Conservation (phyloP, 2,113 vertebrate species). For the Danionella cerebrum region DNA sequence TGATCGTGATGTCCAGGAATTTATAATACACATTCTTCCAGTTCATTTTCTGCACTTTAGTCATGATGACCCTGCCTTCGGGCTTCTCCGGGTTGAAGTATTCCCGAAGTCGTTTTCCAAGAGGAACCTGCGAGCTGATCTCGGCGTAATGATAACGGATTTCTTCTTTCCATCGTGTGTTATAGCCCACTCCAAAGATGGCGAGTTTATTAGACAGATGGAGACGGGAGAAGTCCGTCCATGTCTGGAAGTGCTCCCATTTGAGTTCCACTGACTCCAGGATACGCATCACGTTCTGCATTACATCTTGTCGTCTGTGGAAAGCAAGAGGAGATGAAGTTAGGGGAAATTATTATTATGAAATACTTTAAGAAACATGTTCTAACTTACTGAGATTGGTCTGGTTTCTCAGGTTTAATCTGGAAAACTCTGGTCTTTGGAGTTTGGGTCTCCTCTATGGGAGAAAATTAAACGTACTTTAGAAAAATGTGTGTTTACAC, state of each 20-base stretch:
- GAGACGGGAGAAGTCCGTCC: conserved; percentile 92
- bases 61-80: conserved; percentile 87
- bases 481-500: neutral
- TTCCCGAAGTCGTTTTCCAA: conserved; percentile 89
- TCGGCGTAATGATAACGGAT: conserved; percentile 94
- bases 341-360: no score
- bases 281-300: conserved; percentile 92
- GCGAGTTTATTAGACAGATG: conserved; percentile 97
- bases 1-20: conserved; percentile 95
- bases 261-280: conserved; percentile 91
- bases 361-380: no score
- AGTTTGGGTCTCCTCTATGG: conserved; percentile 80
- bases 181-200: conserved; percentile 94
- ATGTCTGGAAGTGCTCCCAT: conserved; percentile 97
- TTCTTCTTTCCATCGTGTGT: conserved; percentile 93
- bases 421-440: conserved; percentile 81
- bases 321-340: neutral
- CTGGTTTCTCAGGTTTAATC: conserved; percentile 80
- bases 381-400: conserved; percentile 84
- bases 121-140: conserved; percentile 94
- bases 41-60: conserved; percentile 98
- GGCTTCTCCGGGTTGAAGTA: conserved; percentile 97
- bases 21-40: conserved; percentile 99
- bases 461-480: neutral
- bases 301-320: conserved; percentile 73